Base-by-base conservation (phyloP, 92 coral and sea anemone genomes). In the Plumapathes pennacea region DNA sequence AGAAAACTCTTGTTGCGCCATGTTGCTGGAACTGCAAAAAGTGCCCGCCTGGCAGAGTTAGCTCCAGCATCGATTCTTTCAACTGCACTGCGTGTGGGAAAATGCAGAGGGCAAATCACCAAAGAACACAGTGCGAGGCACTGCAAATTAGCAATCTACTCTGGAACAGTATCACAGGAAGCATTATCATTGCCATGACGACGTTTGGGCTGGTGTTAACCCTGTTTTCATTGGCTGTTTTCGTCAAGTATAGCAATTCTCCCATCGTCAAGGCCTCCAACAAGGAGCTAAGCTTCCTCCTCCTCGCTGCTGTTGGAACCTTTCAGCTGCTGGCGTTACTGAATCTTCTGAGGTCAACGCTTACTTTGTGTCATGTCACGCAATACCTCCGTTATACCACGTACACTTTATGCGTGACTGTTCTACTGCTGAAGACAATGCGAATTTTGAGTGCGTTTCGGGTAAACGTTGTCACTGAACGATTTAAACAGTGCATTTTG, bases 211-310 rank as follows among this genome's bases (percentile, higher is more conserved):
- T 80, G 33, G 14, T 54, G 4, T 42, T 58, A 24, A 71, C 94
- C 2, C 0, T 40, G 2, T 18, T 54, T 4, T 61, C 75, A 0
- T 43, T 74, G 25, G 80, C 48, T 3, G 67, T 85, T 10, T 85
- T 81, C 44, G 10, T 53, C 5, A 24, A 40, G 38, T n/a, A 74
- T 46, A 56, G 75, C 18, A 66, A 80, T 36, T 59, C 94, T 1
- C 84, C 94, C 0, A 58, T 85, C 5, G 81, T 85, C 10, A 85
- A 85, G 27, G 94, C 94, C 4, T 85, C 88, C 9, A 85, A 85
- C 29, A 60, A 76, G 11, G 88, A 85, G 33, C 84, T 85, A 13
- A 80, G 88, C 49, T 63, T 65, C 40, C 47, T 80, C 4, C 47
- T 85, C 39, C 54, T 85, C 12, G 25, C 39, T 4, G 46, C 79